Evolutionary conservation across 2,113 vertebrate genomes (phyloP), one percentile per base, ranked within the genome.

Genomic region (Chaenogobius annularis): DNA sequence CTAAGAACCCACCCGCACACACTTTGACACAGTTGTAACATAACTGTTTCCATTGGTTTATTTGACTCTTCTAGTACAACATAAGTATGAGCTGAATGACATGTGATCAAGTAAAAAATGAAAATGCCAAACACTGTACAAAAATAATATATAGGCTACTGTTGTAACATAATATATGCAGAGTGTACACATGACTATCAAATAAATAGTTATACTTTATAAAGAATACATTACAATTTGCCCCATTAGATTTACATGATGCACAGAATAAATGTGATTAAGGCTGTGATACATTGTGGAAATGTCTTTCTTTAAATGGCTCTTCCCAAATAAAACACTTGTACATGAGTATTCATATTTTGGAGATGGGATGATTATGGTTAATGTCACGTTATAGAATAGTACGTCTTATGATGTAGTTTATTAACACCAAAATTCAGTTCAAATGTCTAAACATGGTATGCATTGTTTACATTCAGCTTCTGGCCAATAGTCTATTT

Each of bases 201-300:
- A 83, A 83, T 82, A 75, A 87, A 87, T 84, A 75, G 62, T 46
- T 73, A 6, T 47, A 56, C n/a, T 22, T 43, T 23, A 75, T 69
- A 70, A 69, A 79, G 72, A 80, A 13, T 35, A 74, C 72, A 23
- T 59, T 78, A 68, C 43, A 65, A 67, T 79, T 17, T 55, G 71
- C n/a, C 46, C 37, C 11, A 46, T 48, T 55, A 63, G 55, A n/a
- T 64, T 23, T 22, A 65, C 35, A 43, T 17, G 37, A 67, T 59
- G 47, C 62, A 67, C 56, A 37, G 1, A 58, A 58, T 43, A 43
- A 59, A 74, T 77, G 70, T 52, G 11, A 26, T 64, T 64, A n/a
- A 58, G 71, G 68, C 68, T 69, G 40, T 67, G 40, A 69, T 20
- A 52, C 13, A 6, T 68, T 26, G 7, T 56, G 55, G 55, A 56